A percentile compares a stretch with the other conserved stretches of the same genome.
phyloP scores from a whole-genome alignment of 2,888 invertebrate species.

The Clivina fossor region DNA sequence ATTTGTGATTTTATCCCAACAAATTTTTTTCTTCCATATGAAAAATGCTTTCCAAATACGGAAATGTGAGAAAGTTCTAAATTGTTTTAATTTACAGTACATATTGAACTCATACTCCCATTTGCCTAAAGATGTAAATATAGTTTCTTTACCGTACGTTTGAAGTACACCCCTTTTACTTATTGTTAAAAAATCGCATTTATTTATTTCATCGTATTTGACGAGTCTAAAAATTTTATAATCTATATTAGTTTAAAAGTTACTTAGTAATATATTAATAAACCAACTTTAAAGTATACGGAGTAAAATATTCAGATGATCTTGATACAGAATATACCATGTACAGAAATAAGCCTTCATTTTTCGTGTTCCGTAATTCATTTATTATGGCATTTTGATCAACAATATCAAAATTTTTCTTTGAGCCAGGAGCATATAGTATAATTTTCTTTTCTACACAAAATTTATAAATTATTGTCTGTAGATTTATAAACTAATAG shows the following conservation, averaged over 20 bases:
- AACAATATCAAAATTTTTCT: constrained; percentile 48
- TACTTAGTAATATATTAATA: too few relatives aligned
- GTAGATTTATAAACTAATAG: too few relatives aligned
- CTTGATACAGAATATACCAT: constrained; percentile 74
- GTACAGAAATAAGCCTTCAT: constrained; percentile 73
- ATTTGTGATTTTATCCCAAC: constrained; percentile 65
- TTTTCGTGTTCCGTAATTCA: constrained; percentile 58
- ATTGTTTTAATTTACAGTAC: constrained; percentile 74
- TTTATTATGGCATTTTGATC: constrained; percentile 55
- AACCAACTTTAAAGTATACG: constrained; percentile 71
- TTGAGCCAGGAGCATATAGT: too few relatives aligned
- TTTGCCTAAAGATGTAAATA: constrained; percentile 72
- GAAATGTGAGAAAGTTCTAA: constrained; percentile 68
- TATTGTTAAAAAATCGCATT: constrained; percentile 76
- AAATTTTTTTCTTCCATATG: constrained; percentile 74
- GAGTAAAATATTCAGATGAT: constrained; percentile 71
- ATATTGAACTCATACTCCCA: constrained; percentile 85
- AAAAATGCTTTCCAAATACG: constrained; percentile 79
- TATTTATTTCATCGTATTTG: constrained; percentile 68
- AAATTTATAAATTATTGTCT: too few relatives aligned
- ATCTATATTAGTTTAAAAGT: not conserved
- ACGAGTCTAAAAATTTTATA: constrained; percentile 64
- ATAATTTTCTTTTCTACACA: too few relatives aligned
- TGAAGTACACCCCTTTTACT: constrained; percentile 82
- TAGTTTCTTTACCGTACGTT: constrained; percentile 69